Percentiles rank a stretch among this genome's conserved stretches.
phyloP scores from a whole-genome alignment of 2,113 vertebrate species.

The Urocitellus parryii region DNA sequence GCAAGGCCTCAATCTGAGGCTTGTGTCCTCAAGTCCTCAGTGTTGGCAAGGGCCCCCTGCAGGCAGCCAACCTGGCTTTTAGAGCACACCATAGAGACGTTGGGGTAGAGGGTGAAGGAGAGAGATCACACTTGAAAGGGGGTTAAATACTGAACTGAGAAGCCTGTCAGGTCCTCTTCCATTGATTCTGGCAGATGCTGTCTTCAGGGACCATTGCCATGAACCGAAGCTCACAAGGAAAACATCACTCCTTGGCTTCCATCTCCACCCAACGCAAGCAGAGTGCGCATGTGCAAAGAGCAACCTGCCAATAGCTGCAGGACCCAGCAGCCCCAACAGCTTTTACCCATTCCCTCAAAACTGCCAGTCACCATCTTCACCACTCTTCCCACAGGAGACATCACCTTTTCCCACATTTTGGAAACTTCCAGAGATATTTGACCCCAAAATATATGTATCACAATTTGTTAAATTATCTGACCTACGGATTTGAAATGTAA shows the following conservation, averaged over 20 bases:
- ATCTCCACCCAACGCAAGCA: neutral
- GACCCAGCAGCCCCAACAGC: too few species aligned
- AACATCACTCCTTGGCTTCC: neutral
- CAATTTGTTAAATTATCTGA: too few species aligned
- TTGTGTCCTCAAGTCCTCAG: too few species aligned
- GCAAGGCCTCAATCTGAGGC: neutral
- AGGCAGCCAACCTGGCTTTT: neutral
- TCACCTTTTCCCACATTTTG: neutral
- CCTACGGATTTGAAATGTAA: too few species aligned
- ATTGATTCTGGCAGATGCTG: accelerated
- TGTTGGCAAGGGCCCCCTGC: accelerated
- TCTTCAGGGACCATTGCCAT: neutral
- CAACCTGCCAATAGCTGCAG: too few species aligned
- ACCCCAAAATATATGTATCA: neutral
- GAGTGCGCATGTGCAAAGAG: accelerated
- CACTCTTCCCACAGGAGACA: neutral
- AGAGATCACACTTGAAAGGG: neutral
- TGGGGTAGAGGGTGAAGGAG: accelerated
- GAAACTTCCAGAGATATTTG: neutral
- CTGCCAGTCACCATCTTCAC: too few species aligned
- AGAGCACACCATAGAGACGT: neutral
- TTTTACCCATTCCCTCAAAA: too few species aligned
- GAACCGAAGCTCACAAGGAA: neutral
- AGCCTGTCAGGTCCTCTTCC: neutral
- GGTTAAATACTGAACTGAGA: neutral